Evolutionary conservation across 2,888 invertebrate genomes (phyloP), one percentile per base, ranked within the genome.

Genomic region (Agrotis clavis): DNA sequence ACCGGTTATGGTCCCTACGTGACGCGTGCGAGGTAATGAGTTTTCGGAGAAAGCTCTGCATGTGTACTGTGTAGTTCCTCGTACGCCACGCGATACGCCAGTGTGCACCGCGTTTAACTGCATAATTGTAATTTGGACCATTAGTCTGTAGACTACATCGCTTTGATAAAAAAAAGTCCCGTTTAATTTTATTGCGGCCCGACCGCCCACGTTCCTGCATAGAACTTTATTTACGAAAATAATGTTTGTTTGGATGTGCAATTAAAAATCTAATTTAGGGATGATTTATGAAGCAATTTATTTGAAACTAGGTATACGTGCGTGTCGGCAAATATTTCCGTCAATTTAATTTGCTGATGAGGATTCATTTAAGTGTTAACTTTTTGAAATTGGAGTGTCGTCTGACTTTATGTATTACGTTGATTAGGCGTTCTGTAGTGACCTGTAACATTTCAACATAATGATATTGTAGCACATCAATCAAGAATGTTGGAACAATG

Each of bases 11-110:
- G 91, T 89, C 90, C 91, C 91, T 93, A 94, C 94, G 95, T 94
- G 94, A 95, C 96, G 95, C 94, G 95, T 94, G 95, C 92, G 87
- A 86, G 83, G 91, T 94, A 95, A 96, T 95, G 95, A 95, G 94
- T 93, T 95, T 95, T 95, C 94, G 94, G 94, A 93, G 95, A 95
- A 95, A 94, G 92, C 93, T 82, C 84, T 84, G 88, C 90, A 90
- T 90, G 89, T 88, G 86, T 85, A 86, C 86, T 90, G 89, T 89
- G 85, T 86, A 85, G 87, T 90, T 92, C 90, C 81, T 84, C 67
- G 90, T 90, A 47, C 67, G 73, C 72, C 69, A 76, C 74, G 61
- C 78, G 71, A 76, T 76, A 77, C 74, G 60, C 16, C 79, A 73
- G 64, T 79, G 67, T 79, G 72, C 71, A 80, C 54, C 54, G 53